A percentile compares a stretch with the other conserved stretches of the same genome.
Evolutionary conservation across 1,140 invertebrate species (phyloP).

Genomic region (Pristionchus pacificus): DNA sequence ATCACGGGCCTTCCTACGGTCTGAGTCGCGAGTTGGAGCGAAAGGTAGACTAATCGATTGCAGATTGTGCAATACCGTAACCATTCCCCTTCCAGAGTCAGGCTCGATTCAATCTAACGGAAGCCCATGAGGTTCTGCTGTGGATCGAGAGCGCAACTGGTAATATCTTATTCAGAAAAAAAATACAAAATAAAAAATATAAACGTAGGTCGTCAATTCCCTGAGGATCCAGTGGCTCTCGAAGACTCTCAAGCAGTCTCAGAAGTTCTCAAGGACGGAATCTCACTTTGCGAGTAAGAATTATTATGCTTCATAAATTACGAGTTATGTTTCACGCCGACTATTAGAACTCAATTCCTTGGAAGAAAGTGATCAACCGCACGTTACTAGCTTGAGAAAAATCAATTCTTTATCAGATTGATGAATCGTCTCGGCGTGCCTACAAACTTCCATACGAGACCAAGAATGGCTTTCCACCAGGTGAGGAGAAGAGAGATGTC

Average conservation of each 20-base stretch:
- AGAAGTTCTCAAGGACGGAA: conserved; percentile 62
- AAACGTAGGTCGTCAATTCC: conserved; percentile 56
- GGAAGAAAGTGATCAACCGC: conserved; percentile 12
- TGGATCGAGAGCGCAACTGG: conserved; percentile 58
- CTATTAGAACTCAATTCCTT: background rate
- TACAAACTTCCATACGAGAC: conserved; percentile 38
- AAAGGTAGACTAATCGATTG: conserved; percentile 57
- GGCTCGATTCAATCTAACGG: conserved; percentile 62
- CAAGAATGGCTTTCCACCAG: conserved; percentile 50
- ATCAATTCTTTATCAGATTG: conserved; percentile 29
- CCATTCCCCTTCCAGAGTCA: conserved; percentile 59
- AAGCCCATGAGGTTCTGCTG: conserved; percentile 60
- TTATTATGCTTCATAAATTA: background rate
- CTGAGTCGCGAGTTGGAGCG: conserved; percentile 63
- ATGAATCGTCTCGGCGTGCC: conserved; percentile 36
- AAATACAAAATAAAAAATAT: no score
- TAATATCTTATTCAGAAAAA: conserved; percentile 13
- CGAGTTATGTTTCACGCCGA: background rate
- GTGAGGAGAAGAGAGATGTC: no score
- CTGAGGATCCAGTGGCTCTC: conserved; percentile 55
- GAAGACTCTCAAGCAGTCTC: conserved; percentile 61
- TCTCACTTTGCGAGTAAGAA: conserved; percentile 62
- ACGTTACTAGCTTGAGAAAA: conserved; percentile 2
- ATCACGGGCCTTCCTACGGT: conserved; percentile 64
- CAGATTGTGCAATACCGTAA: conserved; percentile 6